Conservation (phyloP, 2,797 vertebrate genomes). For the Macropodus opercularis region DNA sequence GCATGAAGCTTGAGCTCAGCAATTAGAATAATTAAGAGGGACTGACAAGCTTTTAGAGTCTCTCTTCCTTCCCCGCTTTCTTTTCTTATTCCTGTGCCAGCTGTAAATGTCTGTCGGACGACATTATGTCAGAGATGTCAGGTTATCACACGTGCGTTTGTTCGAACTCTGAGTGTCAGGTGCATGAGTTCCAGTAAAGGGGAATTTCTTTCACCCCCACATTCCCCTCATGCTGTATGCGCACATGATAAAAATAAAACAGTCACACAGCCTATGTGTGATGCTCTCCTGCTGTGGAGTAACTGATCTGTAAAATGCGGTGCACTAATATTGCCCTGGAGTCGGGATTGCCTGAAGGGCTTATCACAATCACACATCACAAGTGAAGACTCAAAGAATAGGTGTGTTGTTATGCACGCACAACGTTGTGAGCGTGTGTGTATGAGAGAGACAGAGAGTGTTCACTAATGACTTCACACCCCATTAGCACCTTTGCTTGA, state of each 20-base stretch:
- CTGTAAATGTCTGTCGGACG: constrained; percentile 56
- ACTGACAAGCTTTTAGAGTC: constrained; percentile 76
- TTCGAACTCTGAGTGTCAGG: constrained; percentile 39
- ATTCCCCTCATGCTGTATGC: not conserved
- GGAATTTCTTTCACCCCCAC: constrained; percentile 16
- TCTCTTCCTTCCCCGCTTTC: constrained; percentile 48
- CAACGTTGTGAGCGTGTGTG: constrained; percentile 19
- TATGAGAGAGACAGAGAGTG: constrained; percentile 43
- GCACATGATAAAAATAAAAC: not conserved
- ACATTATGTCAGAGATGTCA: constrained; percentile 54
- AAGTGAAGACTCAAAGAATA: constrained; percentile 35
- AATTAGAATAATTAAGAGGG: constrained; percentile 94
- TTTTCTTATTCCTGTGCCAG: constrained; percentile 34
- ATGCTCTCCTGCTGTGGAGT: constrained; percentile 14
- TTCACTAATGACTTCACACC: constrained; percentile 78
- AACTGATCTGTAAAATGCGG: constrained; percentile 23
- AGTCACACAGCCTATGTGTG: constrained; percentile 11
- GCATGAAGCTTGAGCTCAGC: constrained; percentile 84
- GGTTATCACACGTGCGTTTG: constrained; percentile 35
- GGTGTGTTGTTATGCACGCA: constrained; percentile 42
- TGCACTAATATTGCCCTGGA: constrained; percentile 35
- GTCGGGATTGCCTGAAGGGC: constrained; percentile 39
- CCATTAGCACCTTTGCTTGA: constrained; percentile 83
- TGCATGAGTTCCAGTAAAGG: constrained; percentile 31
- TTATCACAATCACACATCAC: constrained; percentile 44